Conservation (phyloP, 2,113 vertebrate species). For the Amphiprion ocellaris region DNA sequence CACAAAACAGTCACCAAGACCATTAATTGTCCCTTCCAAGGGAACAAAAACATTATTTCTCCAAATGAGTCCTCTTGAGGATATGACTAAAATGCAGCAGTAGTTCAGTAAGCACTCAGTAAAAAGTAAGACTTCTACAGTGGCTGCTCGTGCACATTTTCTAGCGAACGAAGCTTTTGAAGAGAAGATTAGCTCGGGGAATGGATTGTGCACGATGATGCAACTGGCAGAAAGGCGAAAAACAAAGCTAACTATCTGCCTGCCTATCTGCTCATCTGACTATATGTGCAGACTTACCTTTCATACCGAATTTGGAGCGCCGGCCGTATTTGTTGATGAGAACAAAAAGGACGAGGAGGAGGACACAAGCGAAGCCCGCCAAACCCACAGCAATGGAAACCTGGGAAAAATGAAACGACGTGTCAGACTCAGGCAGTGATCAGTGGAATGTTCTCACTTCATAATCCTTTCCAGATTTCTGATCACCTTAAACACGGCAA, state of each 20-base stretch:
- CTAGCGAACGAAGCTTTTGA: constrained; percentile 35
- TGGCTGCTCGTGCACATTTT: constrained; percentile 37
- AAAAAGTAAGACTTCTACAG: constrained; percentile 29
- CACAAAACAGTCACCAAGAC: constrained; percentile 9
- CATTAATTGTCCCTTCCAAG: constrained; percentile 6
- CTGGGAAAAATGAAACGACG: constrained; percentile 72
- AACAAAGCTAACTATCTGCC: constrained; percentile 41
- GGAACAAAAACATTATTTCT: neutral
- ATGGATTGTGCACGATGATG: constrained; percentile 43
- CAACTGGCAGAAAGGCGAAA: constrained; percentile 52
- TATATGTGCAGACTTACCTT: constrained; percentile 87
- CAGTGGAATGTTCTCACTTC: constrained; percentile 20
- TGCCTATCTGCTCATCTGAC: constrained; percentile 11
- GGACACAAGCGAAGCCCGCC: constrained; percentile 95
- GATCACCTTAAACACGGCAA: constrained; percentile 37
- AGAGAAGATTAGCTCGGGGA: constrained; percentile 35
- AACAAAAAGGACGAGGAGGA: constrained; percentile 95
- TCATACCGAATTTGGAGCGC: constrained; percentile 98
- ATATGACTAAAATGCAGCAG: neutral
- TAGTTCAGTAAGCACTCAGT: constrained; percentile 12
- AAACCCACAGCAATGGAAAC: constrained; percentile 96
- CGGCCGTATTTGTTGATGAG: constrained; percentile 99
- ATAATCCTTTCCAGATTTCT: constrained; percentile 36
- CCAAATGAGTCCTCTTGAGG: constrained; percentile 34
- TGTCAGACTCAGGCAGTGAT: constrained; percentile 38